Evolutionary conservation across 2,888 invertebrate genomes (phyloP), one percentile per base, ranked within the genome.

Genomic region (Tenthredo distinguenda): DNA sequence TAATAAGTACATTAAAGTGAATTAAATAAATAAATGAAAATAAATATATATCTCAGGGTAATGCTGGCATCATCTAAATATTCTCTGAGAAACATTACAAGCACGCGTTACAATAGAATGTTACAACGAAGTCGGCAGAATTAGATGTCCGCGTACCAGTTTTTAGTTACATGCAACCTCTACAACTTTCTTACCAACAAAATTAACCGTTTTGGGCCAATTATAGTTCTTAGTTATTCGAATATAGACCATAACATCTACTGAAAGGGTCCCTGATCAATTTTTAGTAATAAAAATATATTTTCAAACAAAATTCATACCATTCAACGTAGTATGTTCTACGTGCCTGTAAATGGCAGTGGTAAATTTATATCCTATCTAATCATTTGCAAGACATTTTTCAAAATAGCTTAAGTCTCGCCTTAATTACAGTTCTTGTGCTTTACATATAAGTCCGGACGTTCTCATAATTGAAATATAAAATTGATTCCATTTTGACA

Each of bases 41-140:
- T 86, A 86, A 86, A 88, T 86, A 87, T 88, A 89, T 89, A 88
- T 90, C 88, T 87, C 88, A 87, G 88, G 87, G 87, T 88, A 88
- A 86, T 86, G 82, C 85, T 86, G 85, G 72, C 74, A 86, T 86
- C 86, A 84, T 84, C 37, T 84, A 71, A 71, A 65, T 58, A 85
- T 86, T 86, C 81, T 86, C 68, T 40, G 85, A 86, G 72, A 55
- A 85, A 83, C 83, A 83, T 83, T 83, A 83, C 83, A 71, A 65
- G 43, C 43, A 83, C 83, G 47, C 34, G 83, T 65, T 26, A 68
- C 18, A 43, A 34, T 58, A 68, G 4, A 47, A 34, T n/a, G 83
- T 71, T 71, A 68, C 65, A 34, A 83, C n/a, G 37, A 58, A 82
- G 18, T 31, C 31, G 43, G 43, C 43, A 47, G n/a, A 68, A 71